Conservation (phyloP, 2,797 vertebrate species). For the Coilia nasus region DNA sequence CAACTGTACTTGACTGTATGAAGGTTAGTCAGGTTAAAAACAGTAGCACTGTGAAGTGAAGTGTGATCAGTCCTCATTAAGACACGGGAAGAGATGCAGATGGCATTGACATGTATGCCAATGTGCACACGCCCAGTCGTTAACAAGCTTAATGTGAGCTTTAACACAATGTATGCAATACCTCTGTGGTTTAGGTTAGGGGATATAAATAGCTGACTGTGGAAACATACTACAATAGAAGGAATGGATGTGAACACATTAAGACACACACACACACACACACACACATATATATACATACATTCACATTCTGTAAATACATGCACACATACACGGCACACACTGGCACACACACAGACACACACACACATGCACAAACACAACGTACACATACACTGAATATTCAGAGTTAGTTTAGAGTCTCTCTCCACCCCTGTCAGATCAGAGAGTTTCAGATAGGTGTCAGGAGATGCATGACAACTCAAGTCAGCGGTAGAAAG, state of each 20-base stretch:
- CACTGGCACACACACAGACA: neutral
- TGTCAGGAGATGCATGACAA: constrained; percentile 7
- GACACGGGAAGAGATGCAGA: neutral
- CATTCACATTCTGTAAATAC: too few species aligned
- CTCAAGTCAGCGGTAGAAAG: neutral
- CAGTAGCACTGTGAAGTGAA: neutral
- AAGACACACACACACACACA: too few species aligned
- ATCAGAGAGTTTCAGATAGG: neutral
- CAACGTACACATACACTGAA: neutral
- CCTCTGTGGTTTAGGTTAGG: neutral
- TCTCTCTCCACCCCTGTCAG: neutral
- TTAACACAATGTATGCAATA: neutral
- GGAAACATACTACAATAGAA: neutral
- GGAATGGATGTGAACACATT: neutral
- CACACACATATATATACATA: neutral
- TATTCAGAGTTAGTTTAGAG: neutral
- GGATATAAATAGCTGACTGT: neutral
- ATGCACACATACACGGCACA: too few species aligned
- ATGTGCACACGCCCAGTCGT: constrained; percentile 41
- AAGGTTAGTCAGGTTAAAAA: neutral
- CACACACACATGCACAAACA: neutral
- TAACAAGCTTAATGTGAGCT: neutral
- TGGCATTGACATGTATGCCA: neutral
- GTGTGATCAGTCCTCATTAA: neutral
- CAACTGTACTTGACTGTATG: too few species aligned